These are phyloP conservation scores for Himalopsyche phryganea DNA, from an alignment of 1,140 invertebrate genomes.

Conservation along the genomic window DNA sequence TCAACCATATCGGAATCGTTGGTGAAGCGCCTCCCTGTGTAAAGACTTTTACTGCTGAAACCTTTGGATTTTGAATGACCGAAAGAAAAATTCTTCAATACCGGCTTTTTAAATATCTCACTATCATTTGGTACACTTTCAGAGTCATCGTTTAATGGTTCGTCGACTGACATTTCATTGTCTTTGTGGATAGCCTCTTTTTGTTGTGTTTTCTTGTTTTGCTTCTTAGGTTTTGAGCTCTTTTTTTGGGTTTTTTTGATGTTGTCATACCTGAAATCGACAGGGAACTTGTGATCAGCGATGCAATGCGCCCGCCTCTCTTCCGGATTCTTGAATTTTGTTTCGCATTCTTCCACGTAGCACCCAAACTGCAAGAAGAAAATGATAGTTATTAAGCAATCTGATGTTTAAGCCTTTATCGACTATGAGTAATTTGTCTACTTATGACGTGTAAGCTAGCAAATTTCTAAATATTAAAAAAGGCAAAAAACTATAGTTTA, in stretches of 20 bases:
- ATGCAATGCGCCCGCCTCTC: conserved; percentile 62
- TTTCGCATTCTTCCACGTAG: conserved; percentile 60
- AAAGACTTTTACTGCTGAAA: conserved; percentile 38
- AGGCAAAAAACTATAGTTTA: too few species aligned
- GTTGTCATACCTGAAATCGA: conserved; percentile 52
- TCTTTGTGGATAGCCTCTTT: conserved; percentile 3
- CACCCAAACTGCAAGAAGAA: conserved; percentile 59
- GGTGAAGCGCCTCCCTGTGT: conserved; percentile 40
- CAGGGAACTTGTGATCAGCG: conserved; percentile 60
- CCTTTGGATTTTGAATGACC: conserved; percentile 41
- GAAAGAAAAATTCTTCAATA: conserved; percentile 39
- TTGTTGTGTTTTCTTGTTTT: conserved; percentile 31
- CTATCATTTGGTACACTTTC: background rate
- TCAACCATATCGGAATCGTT: conserved; percentile 16
- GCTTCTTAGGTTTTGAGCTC: conserved; percentile 1
- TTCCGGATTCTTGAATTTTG: conserved; percentile 52
- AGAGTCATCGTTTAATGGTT: conserved; percentile 1
- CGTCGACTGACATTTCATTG: conserved; percentile 8
- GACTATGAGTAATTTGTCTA: too few species aligned
- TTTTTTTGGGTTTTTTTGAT: conserved; percentile 9
- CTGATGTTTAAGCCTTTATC: too few species aligned
- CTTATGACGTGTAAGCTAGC: too few species aligned
- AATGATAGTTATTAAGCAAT: background rate
- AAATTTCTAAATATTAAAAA: too few species aligned
- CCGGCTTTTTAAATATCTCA: background rate